Evolutionary conservation across 2,888 invertebrate genomes (phyloP).

Genomic region (Marronus borbonicus): DNA sequence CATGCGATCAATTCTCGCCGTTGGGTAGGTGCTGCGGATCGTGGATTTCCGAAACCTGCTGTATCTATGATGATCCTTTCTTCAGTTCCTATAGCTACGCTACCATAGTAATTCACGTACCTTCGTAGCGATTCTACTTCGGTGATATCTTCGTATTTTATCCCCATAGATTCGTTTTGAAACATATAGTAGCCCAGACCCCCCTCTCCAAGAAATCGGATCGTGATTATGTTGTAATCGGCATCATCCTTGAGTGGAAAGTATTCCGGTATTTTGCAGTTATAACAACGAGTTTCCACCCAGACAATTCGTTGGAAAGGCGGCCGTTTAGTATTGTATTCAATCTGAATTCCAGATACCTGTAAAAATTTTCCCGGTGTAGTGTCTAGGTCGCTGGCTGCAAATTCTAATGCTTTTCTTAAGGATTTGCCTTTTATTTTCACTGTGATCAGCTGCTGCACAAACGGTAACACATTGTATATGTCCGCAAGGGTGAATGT

Average conservation of each 20-base stretch:
- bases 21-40: no score
- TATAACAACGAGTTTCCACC: background rate
- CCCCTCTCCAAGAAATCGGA: background rate
- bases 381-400: background rate
- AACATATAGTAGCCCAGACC: background rate
- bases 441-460: background rate
- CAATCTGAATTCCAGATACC: background rate
- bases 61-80: background rate
- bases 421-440: background rate
- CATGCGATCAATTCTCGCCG: no score
- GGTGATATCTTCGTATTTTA: background rate
- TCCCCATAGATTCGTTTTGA: background rate
- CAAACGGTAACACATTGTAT: background rate
- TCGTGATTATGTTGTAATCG: background rate
- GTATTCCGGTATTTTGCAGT: background rate
- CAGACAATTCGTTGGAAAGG: background rate
- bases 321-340: background rate
- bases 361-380: background rate
- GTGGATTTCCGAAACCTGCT: no score
- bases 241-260: background rate
- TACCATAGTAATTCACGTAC: background rate
- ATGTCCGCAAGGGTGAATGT: background rate
- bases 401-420: background rate
- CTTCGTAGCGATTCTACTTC: background rate
- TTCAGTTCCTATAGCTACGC: background rate